Percentiles rank a stretch among this genome's conserved stretches.
Evolutionary conservation across 2,113 vertebrate genomes (phyloP).

Genomic region (Puffinus mauretanicus): DNA sequence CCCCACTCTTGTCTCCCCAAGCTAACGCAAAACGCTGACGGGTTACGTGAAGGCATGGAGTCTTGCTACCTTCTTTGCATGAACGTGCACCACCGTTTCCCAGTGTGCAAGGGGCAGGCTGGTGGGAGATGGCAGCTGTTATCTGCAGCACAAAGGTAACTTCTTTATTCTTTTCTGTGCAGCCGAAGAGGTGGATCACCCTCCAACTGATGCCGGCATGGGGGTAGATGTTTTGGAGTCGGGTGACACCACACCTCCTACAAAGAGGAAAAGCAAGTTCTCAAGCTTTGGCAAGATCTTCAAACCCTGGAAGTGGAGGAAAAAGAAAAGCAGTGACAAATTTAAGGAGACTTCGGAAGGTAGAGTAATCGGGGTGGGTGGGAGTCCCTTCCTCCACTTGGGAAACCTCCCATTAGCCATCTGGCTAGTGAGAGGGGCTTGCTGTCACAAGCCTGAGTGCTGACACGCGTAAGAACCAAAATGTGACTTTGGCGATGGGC

Average conservation of each 20-base stretch:
- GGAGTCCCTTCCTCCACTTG: background rate
- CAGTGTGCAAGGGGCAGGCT: background rate
- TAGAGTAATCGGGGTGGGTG: slow-evolving; percentile 28
- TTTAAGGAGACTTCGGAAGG: slow-evolving; percentile 98
- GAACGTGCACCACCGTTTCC: background rate
- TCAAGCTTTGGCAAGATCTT: slow-evolving; percentile 96
- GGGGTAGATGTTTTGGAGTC: slow-evolving; percentile 82
- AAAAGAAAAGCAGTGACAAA: slow-evolving; percentile 97
- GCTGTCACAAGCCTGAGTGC: background rate
- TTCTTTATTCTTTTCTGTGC: background rate
- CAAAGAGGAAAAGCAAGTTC: slow-evolving; percentile 96
- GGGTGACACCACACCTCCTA: slow-evolving; percentile 86
- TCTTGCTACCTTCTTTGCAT: background rate
- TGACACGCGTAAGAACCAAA: rapidly evolving
- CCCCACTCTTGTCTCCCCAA: background rate
- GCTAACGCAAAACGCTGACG: background rate
- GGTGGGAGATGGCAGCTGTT: background rate
- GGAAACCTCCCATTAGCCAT: background rate
- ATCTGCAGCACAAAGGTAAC: background rate
- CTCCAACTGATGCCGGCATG: slow-evolving; percentile 70
- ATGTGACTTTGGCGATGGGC: background rate
- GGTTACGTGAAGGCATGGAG: background rate
- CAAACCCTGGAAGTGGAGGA: slow-evolving; percentile 99
- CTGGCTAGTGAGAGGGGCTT: background rate
- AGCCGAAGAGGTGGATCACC: slow-evolving; percentile 85